Base-by-base conservation (phyloP, 2,797 vertebrate genomes). In the Muscicapa comitata region DNA sequence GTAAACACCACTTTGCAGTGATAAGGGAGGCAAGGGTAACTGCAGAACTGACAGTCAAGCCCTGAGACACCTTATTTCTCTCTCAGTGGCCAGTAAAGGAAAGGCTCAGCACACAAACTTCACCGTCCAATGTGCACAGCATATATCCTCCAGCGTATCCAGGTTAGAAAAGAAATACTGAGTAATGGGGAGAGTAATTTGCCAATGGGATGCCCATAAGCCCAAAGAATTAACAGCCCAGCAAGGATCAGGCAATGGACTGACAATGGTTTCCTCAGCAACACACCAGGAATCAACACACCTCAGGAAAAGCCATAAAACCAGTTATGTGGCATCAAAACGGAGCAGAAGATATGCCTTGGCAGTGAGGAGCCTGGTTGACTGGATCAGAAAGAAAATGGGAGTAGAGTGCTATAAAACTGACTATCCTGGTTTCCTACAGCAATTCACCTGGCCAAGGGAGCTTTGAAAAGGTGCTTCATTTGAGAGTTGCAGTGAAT, bases 281-380 rank as follows among this genome's bases (percentile, higher is more conserved):
- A 42, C 1, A 6, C 0, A 1, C 8, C 0, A 0, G 15, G 51
- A 82, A 81, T 55, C 24, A 82, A 50, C 0, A 0, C 7, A 25
- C 37, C 19, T 48, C 66, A 70, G 33, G 37, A 86, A 71, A 87
- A 78, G 18, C 17, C 54, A 77, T 29, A 62, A 80, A 80, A 78
- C 21, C 51, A 63, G 26, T 48, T 31, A 47, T 1, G 62, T 1
- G 10, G 43, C 43, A 80, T 47, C 24, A 71, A 58, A 57, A 83
- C 59, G 43, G 42, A 74, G n/a, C 11, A 87, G 38, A 11, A 77
- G 42, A 78, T 5, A 29, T 6, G 23, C 9, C 42, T 59, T 17
- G 19, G 37, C n/a, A 74, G n/a, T 37, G n/a, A 79, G 24, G 10
- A 93, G 17, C 24, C 48, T 63, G 11, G 28, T 5, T 80, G 40